Conservation (phyloP, 2,113 vertebrate species). For the Tragelaphus scriptus region DNA sequence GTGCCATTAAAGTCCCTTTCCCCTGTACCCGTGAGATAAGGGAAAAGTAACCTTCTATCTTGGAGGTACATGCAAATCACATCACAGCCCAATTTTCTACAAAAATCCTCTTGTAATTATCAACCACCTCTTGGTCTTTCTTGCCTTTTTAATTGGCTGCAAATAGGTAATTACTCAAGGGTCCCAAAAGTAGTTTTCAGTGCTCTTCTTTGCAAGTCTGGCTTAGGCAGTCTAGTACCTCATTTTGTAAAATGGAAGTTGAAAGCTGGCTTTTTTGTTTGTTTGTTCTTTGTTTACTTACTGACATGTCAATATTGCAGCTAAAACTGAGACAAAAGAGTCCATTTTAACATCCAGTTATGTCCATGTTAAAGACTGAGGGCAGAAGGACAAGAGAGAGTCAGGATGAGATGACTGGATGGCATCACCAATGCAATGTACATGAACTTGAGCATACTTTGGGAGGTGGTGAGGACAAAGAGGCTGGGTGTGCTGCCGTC, state of each 20-base stretch:
- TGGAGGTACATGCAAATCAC: background rate
- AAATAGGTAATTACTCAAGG: background rate
- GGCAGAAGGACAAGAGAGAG: background rate
- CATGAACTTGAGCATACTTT: background rate
- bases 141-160: background rate
- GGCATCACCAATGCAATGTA: background rate
- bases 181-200: background rate
- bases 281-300: background rate
- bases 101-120: background rate
- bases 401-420: background rate
- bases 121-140: background rate
- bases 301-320: background rate
- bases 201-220: background rate
- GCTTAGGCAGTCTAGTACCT: background rate
- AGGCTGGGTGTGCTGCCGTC: background rate
- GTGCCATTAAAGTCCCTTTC: background rate
- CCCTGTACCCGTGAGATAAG: background rate
- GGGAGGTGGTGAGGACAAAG: background rate
- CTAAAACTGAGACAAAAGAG: background rate
- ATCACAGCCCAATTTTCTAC: background rate
- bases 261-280: background rate
- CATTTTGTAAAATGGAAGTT: background rate
- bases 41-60: background rate
- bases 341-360: background rate
- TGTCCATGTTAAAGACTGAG: background rate